Percentiles rank a stretch among this genome's conserved stretches.
These are phyloP conservation scores for Isurus oxyrinchus DNA, from an alignment of 2,113 vertebrate genomes.

Conservation along the genomic window DNA sequence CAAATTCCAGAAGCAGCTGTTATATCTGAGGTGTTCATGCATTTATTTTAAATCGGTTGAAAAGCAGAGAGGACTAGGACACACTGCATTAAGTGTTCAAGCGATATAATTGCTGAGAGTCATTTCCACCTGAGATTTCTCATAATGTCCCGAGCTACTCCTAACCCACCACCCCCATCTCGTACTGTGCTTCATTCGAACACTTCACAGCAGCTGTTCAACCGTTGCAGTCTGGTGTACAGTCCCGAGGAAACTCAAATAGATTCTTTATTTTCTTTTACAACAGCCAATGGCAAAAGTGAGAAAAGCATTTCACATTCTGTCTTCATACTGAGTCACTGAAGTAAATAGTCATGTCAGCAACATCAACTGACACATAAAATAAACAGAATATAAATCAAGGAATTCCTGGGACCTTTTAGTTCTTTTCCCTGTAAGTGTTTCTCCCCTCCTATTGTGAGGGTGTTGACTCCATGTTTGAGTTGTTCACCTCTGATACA, in stretches of 20 bases:
- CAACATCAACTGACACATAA: background rate
- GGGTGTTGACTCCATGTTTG: background rate
- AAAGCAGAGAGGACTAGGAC: background rate
- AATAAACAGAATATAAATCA: background rate
- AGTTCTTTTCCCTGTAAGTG: background rate
- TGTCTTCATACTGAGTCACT: background rate
- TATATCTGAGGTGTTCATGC: background rate
- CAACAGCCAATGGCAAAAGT: background rate
- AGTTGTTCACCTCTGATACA: background rate
- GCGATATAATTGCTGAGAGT: background rate
- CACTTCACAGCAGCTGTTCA: background rate
- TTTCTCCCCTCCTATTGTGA: background rate
- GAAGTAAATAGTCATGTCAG: background rate
- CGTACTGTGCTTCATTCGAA: background rate
- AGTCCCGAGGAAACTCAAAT: background rate
- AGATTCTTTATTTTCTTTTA: background rate
- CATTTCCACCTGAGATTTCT: background rate
- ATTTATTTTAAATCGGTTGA: background rate
- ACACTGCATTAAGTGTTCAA: no score
- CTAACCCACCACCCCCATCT: background rate
- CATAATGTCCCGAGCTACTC: background rate
- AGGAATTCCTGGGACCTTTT: background rate
- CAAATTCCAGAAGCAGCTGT: background rate
- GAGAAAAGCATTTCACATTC: background rate
- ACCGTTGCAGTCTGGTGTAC: background rate